Base-by-base conservation (phyloP, 2,113 vertebrate species). In the Jacana jacana region DNA sequence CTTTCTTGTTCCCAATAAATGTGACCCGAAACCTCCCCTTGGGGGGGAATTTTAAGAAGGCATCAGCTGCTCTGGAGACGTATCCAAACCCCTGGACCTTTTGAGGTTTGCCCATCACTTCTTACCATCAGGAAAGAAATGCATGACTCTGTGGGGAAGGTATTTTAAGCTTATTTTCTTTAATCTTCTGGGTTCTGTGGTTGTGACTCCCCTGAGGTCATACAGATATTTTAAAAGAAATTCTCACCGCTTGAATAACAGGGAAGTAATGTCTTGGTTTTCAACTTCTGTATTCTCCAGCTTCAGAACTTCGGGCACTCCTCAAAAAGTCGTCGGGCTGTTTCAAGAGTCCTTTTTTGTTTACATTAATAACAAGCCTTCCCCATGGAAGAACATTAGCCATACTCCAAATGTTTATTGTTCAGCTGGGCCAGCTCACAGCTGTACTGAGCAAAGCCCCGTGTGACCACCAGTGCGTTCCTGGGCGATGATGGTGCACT, bases 121-220 rank as follows among this genome's bases (percentile, higher is more conserved):
- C 76, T 92, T 92, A 83, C 60, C 2, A 51, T 66, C 5, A 23
- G 46, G 77, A 86, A 92, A 96, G 70, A 95, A 96, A 87, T 88
- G 86, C n/a, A 75, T 95, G 95, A 95, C 91, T 87, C 66, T 80
- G 44, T 73, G 64, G 79, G 94, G 88, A 97, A 97, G 78, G 89
- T 93, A 96, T 97, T 97, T 95, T 72, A 93, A 94, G 75, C 86
- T 94, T 94, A 96, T 96, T 96, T 94, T 91, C 92, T 93, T 94
- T 95, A 96, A 97, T 93, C 87, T 91, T 97, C 91, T 93, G 89
- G 83, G 89, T 92, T 91, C 83, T 94, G 85, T 78, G 88, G 75
- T 85, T 91, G 51, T 86, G 91, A 89, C 79, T 93, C 91, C 85
- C 80, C 65, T 92, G 93, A 96, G 87, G 80, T 94, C 89, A 94